Percentiles rank a stretch among this genome's conserved stretches.
These are phyloP conservation scores for Oreochromis mossambicus DNA, from an alignment of 2,797 vertebrate genomes.

Conservation along the genomic window DNA sequence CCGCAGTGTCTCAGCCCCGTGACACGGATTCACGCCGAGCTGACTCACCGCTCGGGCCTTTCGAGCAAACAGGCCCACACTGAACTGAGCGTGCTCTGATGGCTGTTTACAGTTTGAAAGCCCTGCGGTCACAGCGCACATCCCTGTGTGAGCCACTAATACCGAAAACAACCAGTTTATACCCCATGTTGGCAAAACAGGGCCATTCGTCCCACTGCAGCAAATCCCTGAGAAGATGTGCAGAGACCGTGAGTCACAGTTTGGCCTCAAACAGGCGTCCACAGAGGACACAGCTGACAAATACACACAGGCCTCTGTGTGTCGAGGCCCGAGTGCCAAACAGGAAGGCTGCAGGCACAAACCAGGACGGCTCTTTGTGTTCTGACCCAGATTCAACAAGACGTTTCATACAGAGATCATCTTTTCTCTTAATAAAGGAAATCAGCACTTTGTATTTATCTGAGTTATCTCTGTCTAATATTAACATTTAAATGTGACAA, in stretches of 20 bases:
- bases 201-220: conserved; percentile 20
- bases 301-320: accelerated
- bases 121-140: neutral
- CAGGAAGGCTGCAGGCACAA: neutral
- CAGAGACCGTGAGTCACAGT: conserved; percentile 42
- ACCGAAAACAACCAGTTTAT: neutral
- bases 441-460: neutral
- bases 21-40: neutral
- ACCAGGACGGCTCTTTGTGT: neutral
- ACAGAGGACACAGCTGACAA: conserved; percentile 66
- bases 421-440: neutral
- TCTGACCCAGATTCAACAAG: neutral
- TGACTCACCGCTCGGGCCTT: neutral
- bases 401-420: neutral
- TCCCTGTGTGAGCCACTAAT: neutral
- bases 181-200: conserved; percentile 5
- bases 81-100: neutral
- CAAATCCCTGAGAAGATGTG: conserved; percentile 33
- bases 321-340: neutral
- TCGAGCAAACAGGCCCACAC: neutral
- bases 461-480: neutral
- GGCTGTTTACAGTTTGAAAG: neutral
- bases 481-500: neutral
- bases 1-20: neutral
- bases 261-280: conserved; percentile 46